Conservation (phyloP, 2,113 vertebrate species). For the Archocentrus centrarchus region DNA sequence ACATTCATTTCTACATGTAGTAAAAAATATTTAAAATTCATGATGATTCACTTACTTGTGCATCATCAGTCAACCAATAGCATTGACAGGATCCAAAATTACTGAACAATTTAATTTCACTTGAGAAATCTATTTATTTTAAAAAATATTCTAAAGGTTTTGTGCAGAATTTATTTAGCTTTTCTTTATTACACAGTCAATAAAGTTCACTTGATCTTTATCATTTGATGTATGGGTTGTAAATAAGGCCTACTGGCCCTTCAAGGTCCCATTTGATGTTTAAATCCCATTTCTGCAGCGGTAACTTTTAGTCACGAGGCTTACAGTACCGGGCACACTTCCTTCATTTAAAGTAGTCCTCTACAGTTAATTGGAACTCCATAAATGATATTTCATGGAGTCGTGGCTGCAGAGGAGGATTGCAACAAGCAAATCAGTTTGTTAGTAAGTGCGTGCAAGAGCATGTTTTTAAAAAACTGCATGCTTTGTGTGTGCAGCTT, state of each 20-base stretch:
- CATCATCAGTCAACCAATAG: neutral
- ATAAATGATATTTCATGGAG: conserved; percentile 63
- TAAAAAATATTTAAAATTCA: neutral
- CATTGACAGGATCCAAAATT: neutral
- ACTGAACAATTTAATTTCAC: neutral
- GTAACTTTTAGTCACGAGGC: conserved; percentile 56
- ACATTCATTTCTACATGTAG: neutral
- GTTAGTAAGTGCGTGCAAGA: conserved; percentile 12
- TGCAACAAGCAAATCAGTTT: conserved; percentile 8
- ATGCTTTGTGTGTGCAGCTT: conserved; percentile 37
- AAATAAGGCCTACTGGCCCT: conserved; percentile 40
- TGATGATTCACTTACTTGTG: neutral
- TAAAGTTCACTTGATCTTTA: conserved; percentile 40
- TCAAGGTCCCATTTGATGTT: conserved; percentile 74
- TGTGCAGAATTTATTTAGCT: neutral
- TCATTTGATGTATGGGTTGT: conserved; percentile 43
- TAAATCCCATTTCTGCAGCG: conserved; percentile 65
- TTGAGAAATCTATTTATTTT: neutral
- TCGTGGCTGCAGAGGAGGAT: conserved; percentile 27
- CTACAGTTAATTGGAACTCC: conserved; percentile 66
- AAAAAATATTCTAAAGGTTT: neutral
- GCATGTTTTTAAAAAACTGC: conserved; percentile 35
- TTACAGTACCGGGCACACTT: conserved; percentile 53
- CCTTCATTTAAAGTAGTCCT: conserved; percentile 54
- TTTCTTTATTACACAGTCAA: conserved; percentile 17